Evolutionary conservation across 2,888 invertebrate species (phyloP).

Genomic region (Tetranychus piercei): DNA sequence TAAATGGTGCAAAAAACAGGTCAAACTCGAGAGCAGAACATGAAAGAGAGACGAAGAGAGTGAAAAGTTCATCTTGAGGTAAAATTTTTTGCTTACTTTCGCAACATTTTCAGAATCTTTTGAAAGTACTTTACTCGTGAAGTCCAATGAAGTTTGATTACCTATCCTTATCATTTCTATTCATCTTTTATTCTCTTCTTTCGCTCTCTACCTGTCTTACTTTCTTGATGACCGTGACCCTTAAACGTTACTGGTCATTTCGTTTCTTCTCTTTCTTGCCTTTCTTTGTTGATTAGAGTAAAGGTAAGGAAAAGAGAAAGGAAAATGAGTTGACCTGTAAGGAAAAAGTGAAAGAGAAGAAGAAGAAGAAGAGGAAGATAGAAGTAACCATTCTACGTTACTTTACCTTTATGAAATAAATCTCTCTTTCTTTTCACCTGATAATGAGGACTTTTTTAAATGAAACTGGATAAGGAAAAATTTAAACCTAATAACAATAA

Average conservation of each 20-base stretch:
- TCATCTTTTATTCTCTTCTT: background rate
- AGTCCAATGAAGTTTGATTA: too few species aligned
- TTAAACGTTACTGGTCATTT: background rate
- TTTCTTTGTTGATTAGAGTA: background rate
- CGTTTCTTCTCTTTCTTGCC: background rate
- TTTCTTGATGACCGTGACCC: background rate
- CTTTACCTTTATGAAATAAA: too few species aligned
- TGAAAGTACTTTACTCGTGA: too few species aligned
- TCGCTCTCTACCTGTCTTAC: background rate
- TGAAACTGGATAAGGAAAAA: background rate
- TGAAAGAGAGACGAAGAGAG: constrained; percentile 8
- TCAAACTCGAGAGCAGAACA: background rate
- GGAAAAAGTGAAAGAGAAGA: background rate
- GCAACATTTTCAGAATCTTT: background rate
- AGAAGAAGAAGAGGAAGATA: background rate
- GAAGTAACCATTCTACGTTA: too few species aligned
- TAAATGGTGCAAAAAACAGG: background rate
- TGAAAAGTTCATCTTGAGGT: background rate
- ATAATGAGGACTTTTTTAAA: background rate
- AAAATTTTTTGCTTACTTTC: background rate
- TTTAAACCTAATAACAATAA: background rate
- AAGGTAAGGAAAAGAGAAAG: background rate
- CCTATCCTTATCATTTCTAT: background rate
- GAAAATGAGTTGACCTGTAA: background rate
- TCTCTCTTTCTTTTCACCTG: background rate